phyloP scores from a whole-genome alignment of 2,888 invertebrate species.

The Heteromyza rotundicornis region DNA sequence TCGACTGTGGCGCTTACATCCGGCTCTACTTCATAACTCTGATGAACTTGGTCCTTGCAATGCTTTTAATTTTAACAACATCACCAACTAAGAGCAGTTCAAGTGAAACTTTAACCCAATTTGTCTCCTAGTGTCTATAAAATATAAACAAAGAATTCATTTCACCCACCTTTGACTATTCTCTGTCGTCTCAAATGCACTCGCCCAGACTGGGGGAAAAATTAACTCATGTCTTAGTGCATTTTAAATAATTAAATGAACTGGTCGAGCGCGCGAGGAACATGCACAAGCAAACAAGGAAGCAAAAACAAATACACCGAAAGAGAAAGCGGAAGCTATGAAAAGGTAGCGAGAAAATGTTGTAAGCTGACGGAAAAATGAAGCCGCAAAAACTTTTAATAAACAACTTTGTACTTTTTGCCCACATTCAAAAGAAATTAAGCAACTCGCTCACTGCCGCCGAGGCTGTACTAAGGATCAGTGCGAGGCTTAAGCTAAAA shows the following conservation, averaged over 20 bases:
- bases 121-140: no score
- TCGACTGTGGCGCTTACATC: no score
- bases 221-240: no score
- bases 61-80: no score
- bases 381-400: conserved; percentile 23
- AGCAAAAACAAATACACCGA: no score
- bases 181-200: no score
- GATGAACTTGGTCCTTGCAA: no score
- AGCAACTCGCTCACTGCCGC: background rate
- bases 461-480: background rate
- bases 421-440: background rate
- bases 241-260: background rate
- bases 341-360: background rate
- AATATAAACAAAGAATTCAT: background rate
- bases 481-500: no score
- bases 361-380: conserved; percentile 8
- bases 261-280: background rate
- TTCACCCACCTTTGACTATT: background rate
- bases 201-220: no score
- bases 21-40: no score
- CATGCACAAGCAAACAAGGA: background rate
- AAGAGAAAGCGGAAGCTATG: background rate
- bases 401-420: conserved; percentile 19
- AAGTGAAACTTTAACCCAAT: no score
- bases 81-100: no score